Evolutionary conservation across 2,888 invertebrate species (phyloP).

Genomic region (Vannuccia rotundouncinata): DNA sequence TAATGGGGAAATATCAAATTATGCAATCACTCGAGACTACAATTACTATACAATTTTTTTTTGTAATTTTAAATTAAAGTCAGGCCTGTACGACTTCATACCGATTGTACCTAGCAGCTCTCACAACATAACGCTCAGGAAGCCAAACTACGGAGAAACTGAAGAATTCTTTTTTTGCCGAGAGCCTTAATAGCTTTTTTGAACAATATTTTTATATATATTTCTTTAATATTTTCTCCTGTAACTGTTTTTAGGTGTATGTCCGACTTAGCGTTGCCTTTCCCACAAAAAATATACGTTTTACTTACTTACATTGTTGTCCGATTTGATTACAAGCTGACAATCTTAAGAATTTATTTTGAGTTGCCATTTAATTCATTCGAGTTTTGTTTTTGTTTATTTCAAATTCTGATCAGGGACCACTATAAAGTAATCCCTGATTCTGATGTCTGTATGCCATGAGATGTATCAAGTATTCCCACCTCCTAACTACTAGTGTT

Average conservation of each 20-base stretch:
- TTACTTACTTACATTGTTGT: no score
- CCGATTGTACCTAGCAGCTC: constrained; percentile 3
- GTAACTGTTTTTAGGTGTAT: not conserved
- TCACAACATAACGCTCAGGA: constrained; percentile 17
- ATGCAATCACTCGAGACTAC: not conserved
- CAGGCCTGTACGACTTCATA: not conserved
- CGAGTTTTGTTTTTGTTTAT: no score
- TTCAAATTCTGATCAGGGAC: no score
- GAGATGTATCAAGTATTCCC: no score
- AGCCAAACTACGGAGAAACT: not conserved
- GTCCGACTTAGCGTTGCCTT: not conserved
- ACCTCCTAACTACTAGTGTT: no score
- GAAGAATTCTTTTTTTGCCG: not conserved
- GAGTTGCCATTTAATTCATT: no score
- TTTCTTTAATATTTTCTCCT: not conserved
- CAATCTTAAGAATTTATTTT: no score
- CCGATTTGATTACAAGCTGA: no score
- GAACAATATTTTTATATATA: not conserved
- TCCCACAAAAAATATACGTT: not conserved
- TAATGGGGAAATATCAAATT: not conserved
- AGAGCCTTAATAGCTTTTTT: not conserved
- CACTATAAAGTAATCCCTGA: no score
- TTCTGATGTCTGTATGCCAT: no score
- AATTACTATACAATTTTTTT: not conserved
- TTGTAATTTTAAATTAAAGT: not conserved